These are phyloP conservation scores for Drosophila asahinai DNA, from an alignment of 1,140 invertebrate genomes.

Conservation along the genomic window DNA sequence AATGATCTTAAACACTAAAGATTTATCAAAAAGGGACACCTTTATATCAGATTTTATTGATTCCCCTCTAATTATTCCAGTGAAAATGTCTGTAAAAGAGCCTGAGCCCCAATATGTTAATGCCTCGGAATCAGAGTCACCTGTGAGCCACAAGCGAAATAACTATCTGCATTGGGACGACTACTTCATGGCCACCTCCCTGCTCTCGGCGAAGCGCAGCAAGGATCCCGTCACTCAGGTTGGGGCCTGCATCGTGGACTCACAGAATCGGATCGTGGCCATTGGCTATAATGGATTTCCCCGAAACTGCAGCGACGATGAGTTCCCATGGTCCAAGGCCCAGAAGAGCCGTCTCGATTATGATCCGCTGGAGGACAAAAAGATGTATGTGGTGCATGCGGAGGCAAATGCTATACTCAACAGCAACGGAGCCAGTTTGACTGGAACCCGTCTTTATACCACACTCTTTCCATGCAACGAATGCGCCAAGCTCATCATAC, in stretches of 20 bases:
- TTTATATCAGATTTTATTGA: too few species aligned
- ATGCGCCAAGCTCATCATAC: constrained; percentile 98
- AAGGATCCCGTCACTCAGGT: constrained; percentile 98
- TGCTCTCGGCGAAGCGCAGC: constrained; percentile 93
- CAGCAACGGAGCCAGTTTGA: constrained; percentile 92
- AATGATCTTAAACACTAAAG: too few species aligned
- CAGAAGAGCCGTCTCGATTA: constrained; percentile 1
- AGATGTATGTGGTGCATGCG: constrained; percentile 97
- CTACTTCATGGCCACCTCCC: constrained; percentile 96
- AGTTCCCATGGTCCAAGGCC: constrained; percentile 94
- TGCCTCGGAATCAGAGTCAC: not conserved
- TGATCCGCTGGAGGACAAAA: constrained; percentile 90
- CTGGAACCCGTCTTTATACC: constrained; percentile 94
- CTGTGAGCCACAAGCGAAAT: constrained; percentile 43
- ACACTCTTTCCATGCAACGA: constrained; percentile 97
- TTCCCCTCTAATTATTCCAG: constrained; percentile 10
- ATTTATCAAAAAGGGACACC: too few species aligned
- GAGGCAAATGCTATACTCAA: constrained; percentile 99
- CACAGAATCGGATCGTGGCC: constrained; percentile 95
- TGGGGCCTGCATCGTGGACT: constrained; percentile 96
- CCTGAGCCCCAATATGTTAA: not conserved
- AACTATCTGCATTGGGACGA: constrained; percentile 89
- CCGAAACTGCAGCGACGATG: constrained; percentile 93
- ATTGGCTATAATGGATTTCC: constrained; percentile 99
- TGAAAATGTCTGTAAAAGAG: constrained; percentile 31